A percentile compares a stretch with the other conserved stretches of the same genome.
phyloP scores from a whole-genome alignment of 2,113 vertebrate genomes.

The Lota lota region DNA sequence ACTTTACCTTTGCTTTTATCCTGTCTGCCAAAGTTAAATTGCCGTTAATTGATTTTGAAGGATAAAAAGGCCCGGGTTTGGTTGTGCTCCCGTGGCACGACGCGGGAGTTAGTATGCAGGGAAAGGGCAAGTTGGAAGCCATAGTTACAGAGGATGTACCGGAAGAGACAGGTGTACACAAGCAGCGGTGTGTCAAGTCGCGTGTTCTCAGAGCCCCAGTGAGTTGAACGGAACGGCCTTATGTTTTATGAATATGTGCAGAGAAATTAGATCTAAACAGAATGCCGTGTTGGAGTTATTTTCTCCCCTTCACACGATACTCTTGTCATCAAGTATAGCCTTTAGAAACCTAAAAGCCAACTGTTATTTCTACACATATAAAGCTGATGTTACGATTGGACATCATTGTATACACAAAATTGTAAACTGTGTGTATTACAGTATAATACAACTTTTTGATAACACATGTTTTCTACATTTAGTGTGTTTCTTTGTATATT shows the following conservation, averaged over 20 bases:
- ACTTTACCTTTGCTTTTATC: conserved; percentile 99
- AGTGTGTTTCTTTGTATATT: conserved; percentile 24
- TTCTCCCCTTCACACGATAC: not conserved
- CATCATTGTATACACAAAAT: too few species aligned
- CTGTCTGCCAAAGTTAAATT: conserved; percentile 93
- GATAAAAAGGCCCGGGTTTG: conserved; percentile 74
- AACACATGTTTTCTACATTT: conserved; percentile 8
- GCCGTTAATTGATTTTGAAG: conserved; percentile 97
- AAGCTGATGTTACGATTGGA: too few species aligned
- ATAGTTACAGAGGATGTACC: conserved; percentile 26
- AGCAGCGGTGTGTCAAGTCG: conserved; percentile 1
- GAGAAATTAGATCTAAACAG: not conserved
- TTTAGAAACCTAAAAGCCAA: too few species aligned
- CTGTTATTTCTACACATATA: too few species aligned
- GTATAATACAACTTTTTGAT: too few species aligned
- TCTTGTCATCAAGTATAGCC: too few species aligned
- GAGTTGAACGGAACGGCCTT: conserved; percentile 15
- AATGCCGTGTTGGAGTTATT: not conserved
- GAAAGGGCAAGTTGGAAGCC: conserved; percentile 58
- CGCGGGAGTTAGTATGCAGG: conserved; percentile 26
- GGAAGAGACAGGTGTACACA: conserved; percentile 39
- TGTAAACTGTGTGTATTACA: too few species aligned
- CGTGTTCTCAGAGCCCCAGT: conserved; percentile 18
- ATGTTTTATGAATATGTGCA: conserved; percentile 12
- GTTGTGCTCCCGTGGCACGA: conserved; percentile 33